A percentile compares a stretch with the other conserved stretches of the same genome.
These are phyloP conservation scores for Diarsia mendica DNA, from an alignment of 2,888 invertebrate genomes.

Conservation along the genomic window DNA sequence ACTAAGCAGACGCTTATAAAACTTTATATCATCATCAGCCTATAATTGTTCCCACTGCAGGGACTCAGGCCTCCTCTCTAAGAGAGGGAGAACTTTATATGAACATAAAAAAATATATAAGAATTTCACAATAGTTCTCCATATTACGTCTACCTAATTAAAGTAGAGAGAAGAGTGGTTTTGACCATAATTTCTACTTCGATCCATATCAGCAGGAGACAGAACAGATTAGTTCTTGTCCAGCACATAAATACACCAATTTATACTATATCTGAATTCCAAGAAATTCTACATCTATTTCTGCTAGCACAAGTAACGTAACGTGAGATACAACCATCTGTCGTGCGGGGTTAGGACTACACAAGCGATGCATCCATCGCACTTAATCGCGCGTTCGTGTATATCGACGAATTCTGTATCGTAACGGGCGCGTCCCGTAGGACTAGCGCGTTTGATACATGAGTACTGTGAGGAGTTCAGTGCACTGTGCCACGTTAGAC, in stretches of 20 bases:
- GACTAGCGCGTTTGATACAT: constrained; percentile 24
- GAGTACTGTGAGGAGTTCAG: constrained; percentile 28
- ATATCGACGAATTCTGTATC: constrained; percentile 36
- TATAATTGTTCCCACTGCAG: too few species aligned
- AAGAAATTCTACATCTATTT: constrained; percentile 10
- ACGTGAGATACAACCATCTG: constrained; percentile 25
- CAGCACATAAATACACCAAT: neutral
- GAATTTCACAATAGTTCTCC: too few species aligned
- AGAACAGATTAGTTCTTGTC: too few species aligned
- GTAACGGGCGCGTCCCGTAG: constrained; percentile 23
- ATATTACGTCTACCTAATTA: too few species aligned
- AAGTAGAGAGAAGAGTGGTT: too few species aligned
- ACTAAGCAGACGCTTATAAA: neutral
- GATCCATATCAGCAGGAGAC: too few species aligned
- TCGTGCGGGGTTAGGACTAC: constrained; percentile 17
- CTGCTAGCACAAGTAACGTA: constrained; percentile 2
- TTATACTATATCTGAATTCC: neutral
- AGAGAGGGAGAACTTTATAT: too few species aligned
- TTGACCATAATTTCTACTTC: too few species aligned
- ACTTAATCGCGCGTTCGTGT: constrained; percentile 42
- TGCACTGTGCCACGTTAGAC: neutral
- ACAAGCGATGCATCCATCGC: constrained; percentile 49
- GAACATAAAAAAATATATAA: too few species aligned
- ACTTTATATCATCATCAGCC: too few species aligned
- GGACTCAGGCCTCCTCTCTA: too few species aligned